Evolutionary conservation across 2,797 vertebrate species (phyloP).

Genomic region (Morus bassanus): DNA sequence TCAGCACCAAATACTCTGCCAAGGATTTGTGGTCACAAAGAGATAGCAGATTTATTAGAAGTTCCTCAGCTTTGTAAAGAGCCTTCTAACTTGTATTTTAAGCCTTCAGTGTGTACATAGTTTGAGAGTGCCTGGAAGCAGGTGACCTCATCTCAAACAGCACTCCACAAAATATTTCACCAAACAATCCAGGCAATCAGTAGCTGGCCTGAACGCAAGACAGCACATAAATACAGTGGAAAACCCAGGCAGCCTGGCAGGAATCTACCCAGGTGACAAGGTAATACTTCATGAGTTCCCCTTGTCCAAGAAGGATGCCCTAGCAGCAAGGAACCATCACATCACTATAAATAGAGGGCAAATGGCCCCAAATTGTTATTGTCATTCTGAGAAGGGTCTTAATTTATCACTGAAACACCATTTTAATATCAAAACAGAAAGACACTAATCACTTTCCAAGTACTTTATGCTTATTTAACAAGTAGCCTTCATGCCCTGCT

Average conservation of each 20-base stretch:
- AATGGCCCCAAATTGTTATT: not conserved
- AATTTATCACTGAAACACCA: not conserved
- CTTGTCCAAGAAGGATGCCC: not conserved
- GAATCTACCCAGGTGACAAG: not conserved
- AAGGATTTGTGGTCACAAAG: not conserved
- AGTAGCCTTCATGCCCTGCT: not conserved
- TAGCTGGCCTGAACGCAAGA: not conserved
- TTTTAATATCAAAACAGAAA: not conserved
- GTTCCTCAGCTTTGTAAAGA: not conserved
- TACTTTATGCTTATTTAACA: not conserved
- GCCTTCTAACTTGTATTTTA: not conserved
- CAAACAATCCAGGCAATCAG: not conserved
- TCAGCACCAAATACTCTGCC: not conserved
- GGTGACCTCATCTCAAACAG: not conserved
- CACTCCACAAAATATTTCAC: not conserved
- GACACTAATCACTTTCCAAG: not conserved
- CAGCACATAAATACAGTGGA: not conserved
- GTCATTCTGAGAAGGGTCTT: not conserved
- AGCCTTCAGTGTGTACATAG: not conserved
- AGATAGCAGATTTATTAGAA: not conserved
- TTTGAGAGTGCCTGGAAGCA: not conserved
- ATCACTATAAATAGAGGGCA: fast-evolving
- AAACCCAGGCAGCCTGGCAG: not conserved
- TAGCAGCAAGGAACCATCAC: not conserved
- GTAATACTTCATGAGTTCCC: fast-evolving